phyloP scores from a whole-genome alignment of 53 echinoderm and acorn worm species.

The Luidia sarsii region DNA sequence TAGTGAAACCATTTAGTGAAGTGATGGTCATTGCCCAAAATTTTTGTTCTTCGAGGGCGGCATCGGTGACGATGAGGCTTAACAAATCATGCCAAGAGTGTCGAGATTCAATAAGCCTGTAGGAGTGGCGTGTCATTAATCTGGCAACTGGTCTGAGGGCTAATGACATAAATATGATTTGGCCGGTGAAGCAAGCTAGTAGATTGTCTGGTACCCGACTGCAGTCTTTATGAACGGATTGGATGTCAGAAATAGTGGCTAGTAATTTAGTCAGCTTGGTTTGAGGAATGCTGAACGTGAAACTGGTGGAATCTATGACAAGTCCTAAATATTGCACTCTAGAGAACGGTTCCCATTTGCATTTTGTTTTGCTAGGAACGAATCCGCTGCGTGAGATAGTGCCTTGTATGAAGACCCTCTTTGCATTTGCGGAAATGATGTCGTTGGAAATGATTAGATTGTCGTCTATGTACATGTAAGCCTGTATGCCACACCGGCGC shows the following conservation, averaged over 20 bases:
- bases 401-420: constrained; percentile 2
- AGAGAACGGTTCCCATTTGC: neutral
- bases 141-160: constrained; percentile 24
- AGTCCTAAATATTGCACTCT: neutral
- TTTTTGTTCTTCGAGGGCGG: neutral
- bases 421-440: neutral
- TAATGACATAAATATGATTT: constrained; percentile 17
- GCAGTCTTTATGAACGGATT: neutral
- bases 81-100: neutral
- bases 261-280: neutral
- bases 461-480: constrained; percentile 49
- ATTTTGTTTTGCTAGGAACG: constrained; percentile 47
- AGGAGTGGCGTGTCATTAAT: constrained; percentile 18
- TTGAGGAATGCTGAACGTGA: neutral
- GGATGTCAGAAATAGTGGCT: neutral
- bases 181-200: constrained; percentile 27
- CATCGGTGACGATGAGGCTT: neutral
- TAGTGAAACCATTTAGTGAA: neutral
- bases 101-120: neutral
- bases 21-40: neutral
- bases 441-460: constrained; percentile 15
- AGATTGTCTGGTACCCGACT: neutral
- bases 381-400: constrained; percentile 30
- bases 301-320: constrained; percentile 3
- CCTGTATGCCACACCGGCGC: constrained; percentile 1